Evolutionary conservation across 1,140 invertebrate species (phyloP), one percentile per base, ranked within the genome.

Genomic region (Psix sp.): DNA sequence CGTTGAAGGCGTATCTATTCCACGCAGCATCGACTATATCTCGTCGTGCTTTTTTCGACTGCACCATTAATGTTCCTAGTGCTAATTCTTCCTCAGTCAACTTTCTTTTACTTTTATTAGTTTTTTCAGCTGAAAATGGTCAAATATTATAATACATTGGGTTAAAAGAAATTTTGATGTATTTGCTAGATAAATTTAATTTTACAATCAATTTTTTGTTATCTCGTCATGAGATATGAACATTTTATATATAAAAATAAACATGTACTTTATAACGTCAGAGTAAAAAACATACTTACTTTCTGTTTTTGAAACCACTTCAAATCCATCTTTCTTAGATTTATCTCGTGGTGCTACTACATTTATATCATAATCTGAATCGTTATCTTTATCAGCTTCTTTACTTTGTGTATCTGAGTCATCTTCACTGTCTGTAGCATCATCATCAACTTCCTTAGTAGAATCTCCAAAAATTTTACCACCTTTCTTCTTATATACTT

Each of bases 1-100:
- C 98, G 74, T 94, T 94, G 77, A 95, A 95, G 0, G 91, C 90
- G 81, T 94, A 97, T 72, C 96, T 90, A 86, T 98, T 98, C 95
- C 96, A 98, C 1, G 91, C 95, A 13, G 89, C 92, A 85, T 98
- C 96, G 16, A 93, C 89, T 6, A 99, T 82, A 81, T 98, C 95
- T 18, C 95, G 89, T 74, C 94, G 94, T 5, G 90, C 90, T 86
- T 97, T 98, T 81, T 93, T 93, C 49, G 95, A 96, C 39, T 94
- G 91, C 2, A 94, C 90, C 84, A 98, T 89, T 80, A 97, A 84
- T 0, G 95, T 91, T 1, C 95, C 97, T 3, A 99, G 80, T 0
- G 96, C 96, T 33, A 99, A 86, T 49, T 96, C 96, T 81, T 95
- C 92, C 24, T 94, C 91, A 76, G 93, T 92, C 70, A 99, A 89